These are phyloP conservation scores for Ceratosolen solmsi DNA, from an alignment of 1,140 invertebrate species.

Conservation along the genomic window DNA sequence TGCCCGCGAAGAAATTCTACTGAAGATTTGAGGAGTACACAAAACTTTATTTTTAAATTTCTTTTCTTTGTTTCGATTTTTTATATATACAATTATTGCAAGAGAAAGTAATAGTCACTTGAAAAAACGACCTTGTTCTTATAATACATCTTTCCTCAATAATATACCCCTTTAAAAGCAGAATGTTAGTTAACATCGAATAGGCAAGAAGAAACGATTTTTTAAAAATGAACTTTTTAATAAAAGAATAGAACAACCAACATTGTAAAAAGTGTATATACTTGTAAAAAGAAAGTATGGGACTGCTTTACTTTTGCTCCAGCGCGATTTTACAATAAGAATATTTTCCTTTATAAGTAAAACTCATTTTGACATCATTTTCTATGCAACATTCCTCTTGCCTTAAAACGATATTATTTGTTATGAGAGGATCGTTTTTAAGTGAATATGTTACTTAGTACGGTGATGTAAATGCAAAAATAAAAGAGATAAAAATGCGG, in stretches of 20 bases:
- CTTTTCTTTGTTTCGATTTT: too few relatives aligned
- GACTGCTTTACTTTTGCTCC: not conserved
- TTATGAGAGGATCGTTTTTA: not conserved
- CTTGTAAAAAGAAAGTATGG: conserved; percentile 1
- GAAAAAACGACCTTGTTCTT: not conserved
- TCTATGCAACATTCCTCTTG: not conserved
- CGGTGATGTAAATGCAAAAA: not conserved
- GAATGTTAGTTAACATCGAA: too few relatives aligned
- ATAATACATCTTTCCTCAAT: not conserved
- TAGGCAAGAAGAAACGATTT: too few relatives aligned
- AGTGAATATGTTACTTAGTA: conserved; percentile 7
- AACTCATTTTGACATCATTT: not conserved
- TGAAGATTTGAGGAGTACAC: conserved; percentile 15
- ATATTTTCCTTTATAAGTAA: not conserved
- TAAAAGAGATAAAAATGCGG: not conserved
- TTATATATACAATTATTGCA: not conserved
- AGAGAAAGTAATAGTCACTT: not conserved
- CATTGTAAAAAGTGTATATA: not conserved
- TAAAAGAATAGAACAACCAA: too few relatives aligned
- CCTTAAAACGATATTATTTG: not conserved
- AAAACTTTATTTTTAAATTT: too few relatives aligned
- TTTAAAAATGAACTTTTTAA: too few relatives aligned
- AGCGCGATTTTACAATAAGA: not conserved
- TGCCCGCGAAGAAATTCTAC: conserved; percentile 40
- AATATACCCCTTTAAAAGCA: too few relatives aligned